Percentiles rank a stretch among this genome's conserved stretches.
phyloP scores from a whole-genome alignment of 92 coral and sea anemone species.

The Palythoa grandiflora region DNA sequence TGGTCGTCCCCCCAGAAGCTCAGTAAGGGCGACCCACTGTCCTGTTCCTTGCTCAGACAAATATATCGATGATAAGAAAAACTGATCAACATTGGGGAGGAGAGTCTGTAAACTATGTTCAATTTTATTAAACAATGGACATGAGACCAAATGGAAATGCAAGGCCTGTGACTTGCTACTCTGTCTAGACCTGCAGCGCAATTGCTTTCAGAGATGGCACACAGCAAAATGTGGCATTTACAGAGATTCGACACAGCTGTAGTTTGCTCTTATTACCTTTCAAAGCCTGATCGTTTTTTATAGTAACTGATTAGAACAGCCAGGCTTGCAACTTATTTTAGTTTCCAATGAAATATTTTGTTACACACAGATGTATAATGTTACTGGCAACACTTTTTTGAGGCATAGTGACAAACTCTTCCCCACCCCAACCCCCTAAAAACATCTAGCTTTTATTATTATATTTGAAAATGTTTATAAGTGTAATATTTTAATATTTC shows the following conservation, averaged over 20 bases:
- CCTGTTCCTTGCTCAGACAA: slow-evolving; percentile 20
- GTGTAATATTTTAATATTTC: neutral
- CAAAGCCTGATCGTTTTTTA: neutral
- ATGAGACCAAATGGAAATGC: slow-evolving; percentile 13
- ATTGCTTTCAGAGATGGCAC: slow-evolving; percentile 33
- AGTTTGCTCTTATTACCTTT: neutral
- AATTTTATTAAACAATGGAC: neutral
- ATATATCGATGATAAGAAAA: neutral
- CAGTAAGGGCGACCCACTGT: slow-evolving; percentile 46
- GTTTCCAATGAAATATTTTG: neutral
- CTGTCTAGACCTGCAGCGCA: slow-evolving; percentile 5
- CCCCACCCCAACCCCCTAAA: slow-evolving; percentile 15
- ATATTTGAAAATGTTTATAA: slow-evolving; percentile 6
- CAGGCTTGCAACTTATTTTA: slow-evolving; percentile 14
- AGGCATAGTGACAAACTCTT: slow-evolving; percentile 6
- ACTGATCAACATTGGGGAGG: neutral
- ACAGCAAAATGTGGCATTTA: slow-evolving; percentile 24
- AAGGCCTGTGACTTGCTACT: neutral
- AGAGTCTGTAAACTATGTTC: slow-evolving; percentile 20
- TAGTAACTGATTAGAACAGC: slow-evolving; percentile 6
- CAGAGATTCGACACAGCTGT: slow-evolving; percentile 9
- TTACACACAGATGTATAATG: neutral
- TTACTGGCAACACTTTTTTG: slow-evolving; percentile 2
- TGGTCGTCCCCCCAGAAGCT: slow-evolving; percentile 48
- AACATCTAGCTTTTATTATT: neutral